These are phyloP conservation scores for Euura lappo DNA, from an alignment of 1,140 invertebrate species.

Conservation along the genomic window DNA sequence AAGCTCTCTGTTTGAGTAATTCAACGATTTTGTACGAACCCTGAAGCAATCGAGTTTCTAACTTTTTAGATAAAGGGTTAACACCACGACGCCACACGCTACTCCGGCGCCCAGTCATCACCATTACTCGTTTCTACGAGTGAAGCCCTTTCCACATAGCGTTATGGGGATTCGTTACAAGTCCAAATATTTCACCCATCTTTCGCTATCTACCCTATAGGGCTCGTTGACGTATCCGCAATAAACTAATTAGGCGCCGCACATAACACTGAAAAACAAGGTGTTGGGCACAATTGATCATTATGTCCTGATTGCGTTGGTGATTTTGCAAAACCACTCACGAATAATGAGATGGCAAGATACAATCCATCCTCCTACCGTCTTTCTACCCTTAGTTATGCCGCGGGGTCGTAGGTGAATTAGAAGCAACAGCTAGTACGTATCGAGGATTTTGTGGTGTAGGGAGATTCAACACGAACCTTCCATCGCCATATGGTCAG, in stretches of 20 bases:
- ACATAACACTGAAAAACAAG: background rate
- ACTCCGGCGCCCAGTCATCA: background rate
- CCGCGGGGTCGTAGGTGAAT: background rate
- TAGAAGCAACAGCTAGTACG: background rate
- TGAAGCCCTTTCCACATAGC: background rate
- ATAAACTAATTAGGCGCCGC: background rate
- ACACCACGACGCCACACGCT: background rate
- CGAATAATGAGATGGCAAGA: constrained; percentile 4
- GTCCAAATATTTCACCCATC: constrained; percentile 1
- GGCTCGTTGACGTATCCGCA: background rate
- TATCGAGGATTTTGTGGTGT: background rate
- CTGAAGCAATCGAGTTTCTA: background rate
- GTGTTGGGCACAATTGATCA: background rate
- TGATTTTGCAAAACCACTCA: constrained; percentile 7
- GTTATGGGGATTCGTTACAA: constrained; percentile 3
- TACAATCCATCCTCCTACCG: background rate
- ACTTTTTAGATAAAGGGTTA: constrained; percentile 1
- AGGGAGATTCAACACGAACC: background rate
- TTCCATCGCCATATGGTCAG: background rate
- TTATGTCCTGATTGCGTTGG: background rate
- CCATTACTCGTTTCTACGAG: background rate
- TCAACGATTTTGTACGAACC: background rate
- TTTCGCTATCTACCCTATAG: background rate
- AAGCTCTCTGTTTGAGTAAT: background rate
- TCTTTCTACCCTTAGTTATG: too few species aligned